Evolutionary conservation across 2,888 invertebrate species (phyloP).

Genomic region (Fabriciana adippe): DNA sequence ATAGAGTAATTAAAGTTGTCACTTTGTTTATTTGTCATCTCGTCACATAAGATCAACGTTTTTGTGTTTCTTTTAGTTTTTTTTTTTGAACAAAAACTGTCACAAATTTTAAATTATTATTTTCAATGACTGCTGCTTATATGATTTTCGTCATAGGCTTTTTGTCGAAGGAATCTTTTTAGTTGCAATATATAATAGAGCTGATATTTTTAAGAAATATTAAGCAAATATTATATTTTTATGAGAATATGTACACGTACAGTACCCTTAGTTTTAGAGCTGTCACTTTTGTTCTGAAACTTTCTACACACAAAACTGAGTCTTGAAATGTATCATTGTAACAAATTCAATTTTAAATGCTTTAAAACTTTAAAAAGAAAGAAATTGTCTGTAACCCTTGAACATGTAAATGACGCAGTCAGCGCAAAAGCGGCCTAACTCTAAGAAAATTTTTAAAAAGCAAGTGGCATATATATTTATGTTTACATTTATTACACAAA

Average conservation of each 20-base stretch:
- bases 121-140: neutral
- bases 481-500: no score
- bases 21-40: neutral
- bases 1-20: neutral
- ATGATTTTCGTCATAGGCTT: neutral
- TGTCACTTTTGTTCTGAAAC: no score
- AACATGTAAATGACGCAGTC: no score
- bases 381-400: no score
- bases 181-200: slow-evolving; percentile 16
- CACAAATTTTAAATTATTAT: slow-evolving; percentile 4
- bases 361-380: no score
- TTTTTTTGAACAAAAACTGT: neutral
- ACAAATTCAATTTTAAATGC: no score
- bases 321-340: no score
- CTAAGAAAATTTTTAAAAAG: no score
- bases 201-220: slow-evolving; percentile 21
- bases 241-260: neutral
- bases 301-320: no score
- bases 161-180: no score
- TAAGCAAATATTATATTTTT: slow-evolving; percentile 18
- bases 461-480: no score
- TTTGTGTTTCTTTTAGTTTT: neutral
- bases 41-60: neutral
- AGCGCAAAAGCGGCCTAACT: no score
- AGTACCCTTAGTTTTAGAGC: neutral